A percentile compares a stretch with the other conserved stretches of the same genome.
Conservation (phyloP, 2,113 vertebrate species). For the Sarotherodon lohbergeri region DNA sequence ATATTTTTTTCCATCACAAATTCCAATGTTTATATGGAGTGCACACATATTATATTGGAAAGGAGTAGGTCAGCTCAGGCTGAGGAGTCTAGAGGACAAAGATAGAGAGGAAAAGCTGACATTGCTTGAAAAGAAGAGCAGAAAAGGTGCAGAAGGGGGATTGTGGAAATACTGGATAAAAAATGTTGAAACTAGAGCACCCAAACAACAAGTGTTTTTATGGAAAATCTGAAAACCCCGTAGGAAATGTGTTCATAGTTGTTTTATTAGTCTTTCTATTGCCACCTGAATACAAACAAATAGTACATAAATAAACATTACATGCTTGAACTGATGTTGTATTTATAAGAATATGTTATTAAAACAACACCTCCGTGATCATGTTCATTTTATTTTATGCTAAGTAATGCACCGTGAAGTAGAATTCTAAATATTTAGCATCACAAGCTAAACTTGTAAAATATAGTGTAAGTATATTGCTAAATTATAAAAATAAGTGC, state of each 20-base stretch:
- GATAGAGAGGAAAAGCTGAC: background rate
- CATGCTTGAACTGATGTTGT: background rate
- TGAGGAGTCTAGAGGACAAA: accelerated
- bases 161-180: background rate
- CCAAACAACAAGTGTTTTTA: background rate
- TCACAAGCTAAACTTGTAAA: background rate
- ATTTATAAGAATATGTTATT: background rate
- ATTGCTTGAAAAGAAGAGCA: background rate
- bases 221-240: background rate
- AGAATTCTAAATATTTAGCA: background rate
- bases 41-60: background rate
- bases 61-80: background rate
- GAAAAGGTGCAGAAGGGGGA: background rate
- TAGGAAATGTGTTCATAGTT: background rate
- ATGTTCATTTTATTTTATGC: background rate
- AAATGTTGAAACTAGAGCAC: background rate
- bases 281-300: background rate
- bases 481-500: background rate
- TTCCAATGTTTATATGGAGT: background rate
- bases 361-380: background rate
- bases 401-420: background rate
- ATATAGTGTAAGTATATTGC: background rate
- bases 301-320: background rate
- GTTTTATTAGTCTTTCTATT: background rate
- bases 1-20: background rate